Evolutionary conservation across 2,888 invertebrate genomes (phyloP), one percentile per base, ranked within the genome.

Genomic region (Rugalucina vietnamica): DNA sequence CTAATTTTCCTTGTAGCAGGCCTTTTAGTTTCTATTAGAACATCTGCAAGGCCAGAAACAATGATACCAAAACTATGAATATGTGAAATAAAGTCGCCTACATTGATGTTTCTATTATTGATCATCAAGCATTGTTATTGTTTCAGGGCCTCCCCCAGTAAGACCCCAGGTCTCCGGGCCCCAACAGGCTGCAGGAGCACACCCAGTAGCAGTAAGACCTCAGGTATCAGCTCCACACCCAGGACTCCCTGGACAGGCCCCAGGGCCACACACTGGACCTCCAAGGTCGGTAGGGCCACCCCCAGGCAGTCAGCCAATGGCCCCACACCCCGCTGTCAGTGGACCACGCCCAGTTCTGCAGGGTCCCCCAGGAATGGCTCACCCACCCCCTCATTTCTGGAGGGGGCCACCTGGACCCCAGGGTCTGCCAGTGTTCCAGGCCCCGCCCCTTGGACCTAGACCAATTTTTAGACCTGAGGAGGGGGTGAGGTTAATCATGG

Each of bases 301-400:
- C 4, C 71, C 49, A 39, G 39, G 24, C 27, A 39, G 29, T 2
- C 24, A 27, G 29, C 43, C 36, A 2, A 12, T 21, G 18, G 18
- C 10, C 4, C 65, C 65, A 65, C n/a, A n/a, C n/a, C n/a, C n/a
- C n/a, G 18, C 10, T 18, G 12, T 65, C 27, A 54, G 54, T 18
- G 24, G 4, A 21, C 65, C 65, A 18, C 34, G 12, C 2, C 57
- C 57, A 57, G 57, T 27, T 27, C n/a, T n/a, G n/a, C n/a, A 29
- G 79, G 54, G 27, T 60, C 50, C 21, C 39, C 37, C 2, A 75
- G 74, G 37, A 54, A 75, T 75, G 60, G 27, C 24, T 37, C 70
- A 32, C 27, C 81, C 73, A 27, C 72, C 72, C 1, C 50, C 39
- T 39, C 43, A 37, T 10, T 1, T 39, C 5, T 49, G 72, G 72